These are phyloP conservation scores for Nycticryphes semicollaris DNA, from an alignment of 2,113 vertebrate species.

Conservation along the genomic window DNA sequence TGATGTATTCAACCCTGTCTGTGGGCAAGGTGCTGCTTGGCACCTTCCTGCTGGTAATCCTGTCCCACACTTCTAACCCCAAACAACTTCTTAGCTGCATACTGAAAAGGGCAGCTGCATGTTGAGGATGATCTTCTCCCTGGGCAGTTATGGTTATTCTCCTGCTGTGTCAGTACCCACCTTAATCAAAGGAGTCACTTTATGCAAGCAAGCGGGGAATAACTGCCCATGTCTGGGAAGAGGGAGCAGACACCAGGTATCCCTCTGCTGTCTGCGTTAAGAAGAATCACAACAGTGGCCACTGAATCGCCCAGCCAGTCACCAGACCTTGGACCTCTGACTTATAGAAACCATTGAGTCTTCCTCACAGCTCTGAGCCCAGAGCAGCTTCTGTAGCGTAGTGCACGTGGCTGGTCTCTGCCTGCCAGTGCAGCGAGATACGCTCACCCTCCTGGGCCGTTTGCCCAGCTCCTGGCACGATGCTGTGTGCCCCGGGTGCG, in stretches of 20 bases:
- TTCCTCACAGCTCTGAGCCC: background rate
- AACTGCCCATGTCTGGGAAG: background rate
- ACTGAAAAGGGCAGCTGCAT: background rate
- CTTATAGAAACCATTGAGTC: accelerated
- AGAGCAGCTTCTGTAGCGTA: accelerated
- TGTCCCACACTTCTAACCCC: background rate
- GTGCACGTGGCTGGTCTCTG: background rate
- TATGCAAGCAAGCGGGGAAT: background rate
- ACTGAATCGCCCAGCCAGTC: background rate
- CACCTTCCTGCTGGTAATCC: background rate
- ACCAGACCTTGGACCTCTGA: background rate
- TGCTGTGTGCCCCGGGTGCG: background rate
- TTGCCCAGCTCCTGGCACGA: background rate
- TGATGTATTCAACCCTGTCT: background rate
- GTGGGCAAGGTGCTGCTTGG: background rate
- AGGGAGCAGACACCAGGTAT: background rate
- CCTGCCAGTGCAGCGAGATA: background rate
- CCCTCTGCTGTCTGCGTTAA: background rate
- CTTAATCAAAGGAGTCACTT: background rate
- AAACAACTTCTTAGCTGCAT: background rate
- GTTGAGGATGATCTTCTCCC: background rate
- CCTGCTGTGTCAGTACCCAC: background rate
- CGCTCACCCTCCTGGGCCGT: background rate
- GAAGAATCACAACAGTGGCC: background rate
- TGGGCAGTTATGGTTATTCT: background rate